Conservation (phyloP, 2,888 invertebrate genomes). For the Bimastos eiseni region DNA sequence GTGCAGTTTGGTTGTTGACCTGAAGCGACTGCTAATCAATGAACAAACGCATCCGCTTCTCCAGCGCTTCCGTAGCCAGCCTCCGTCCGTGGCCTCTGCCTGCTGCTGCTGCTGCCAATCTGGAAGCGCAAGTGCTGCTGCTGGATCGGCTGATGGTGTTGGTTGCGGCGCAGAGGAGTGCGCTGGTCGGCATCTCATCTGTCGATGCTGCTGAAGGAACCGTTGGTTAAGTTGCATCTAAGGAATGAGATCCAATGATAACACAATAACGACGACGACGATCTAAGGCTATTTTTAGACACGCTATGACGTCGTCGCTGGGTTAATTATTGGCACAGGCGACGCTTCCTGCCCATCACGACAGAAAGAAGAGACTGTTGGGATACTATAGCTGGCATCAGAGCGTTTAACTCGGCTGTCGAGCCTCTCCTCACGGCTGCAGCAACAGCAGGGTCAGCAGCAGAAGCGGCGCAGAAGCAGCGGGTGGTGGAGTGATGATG, state of each 20-base stretch:
- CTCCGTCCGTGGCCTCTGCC: background rate
- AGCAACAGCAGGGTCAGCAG: background rate
- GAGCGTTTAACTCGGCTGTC: background rate
- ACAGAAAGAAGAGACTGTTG: background rate
- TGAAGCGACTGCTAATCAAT: background rate
- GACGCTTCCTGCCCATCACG: background rate
- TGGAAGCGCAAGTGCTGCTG: background rate
- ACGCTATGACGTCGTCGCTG: background rate
- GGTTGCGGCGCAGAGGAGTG: background rate
- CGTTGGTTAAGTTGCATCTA: background rate
- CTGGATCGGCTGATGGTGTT: background rate
- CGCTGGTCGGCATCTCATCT: background rate
- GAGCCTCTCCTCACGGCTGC: background rate
- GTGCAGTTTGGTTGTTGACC: background rate
- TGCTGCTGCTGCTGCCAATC: background rate
- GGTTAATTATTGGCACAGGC: background rate
- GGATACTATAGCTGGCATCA: background rate
- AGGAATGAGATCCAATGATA: background rate
- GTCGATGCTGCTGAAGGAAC: background rate
- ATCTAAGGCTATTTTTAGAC: background rate
- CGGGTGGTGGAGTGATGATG: background rate
- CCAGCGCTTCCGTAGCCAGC: background rate
- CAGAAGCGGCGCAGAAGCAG: background rate
- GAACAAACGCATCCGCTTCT: background rate
- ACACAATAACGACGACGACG: background rate